Base-by-base conservation (phyloP, 2,888 invertebrate genomes). In the Bombyx huttoni region DNA sequence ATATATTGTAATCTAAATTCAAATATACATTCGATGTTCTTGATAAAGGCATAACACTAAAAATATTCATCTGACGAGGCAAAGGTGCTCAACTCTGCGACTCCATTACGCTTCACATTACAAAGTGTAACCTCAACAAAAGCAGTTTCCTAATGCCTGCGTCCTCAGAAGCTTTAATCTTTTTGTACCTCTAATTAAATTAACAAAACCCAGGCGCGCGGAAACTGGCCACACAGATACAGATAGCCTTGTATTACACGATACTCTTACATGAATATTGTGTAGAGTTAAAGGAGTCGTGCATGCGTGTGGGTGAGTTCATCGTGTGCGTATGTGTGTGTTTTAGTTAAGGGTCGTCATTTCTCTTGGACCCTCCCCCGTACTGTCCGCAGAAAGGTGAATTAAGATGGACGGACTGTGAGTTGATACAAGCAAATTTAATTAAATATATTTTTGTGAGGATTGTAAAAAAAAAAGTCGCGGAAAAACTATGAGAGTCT, bases 321-420 rank as follows among this genome's bases (percentile, higher is more conserved):
- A 75, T 72, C 75, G 76, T 75, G 68, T 72, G 74, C 79, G 71
- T 75, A 74, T 80, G 82, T 86, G 85, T 87, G 87, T 86, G 87
- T 84, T 81, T 86, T 88, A 88, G 88, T 88, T 88, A 88, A 88
- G 88, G 88, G 88, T 86, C 88, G 88, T 88, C 88, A 88, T 88
- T 87, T 88, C 88, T 88, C 87, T 84, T 88, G 88, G 88, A 88
- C 88, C 87, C 87, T 84, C 88, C 88, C 80, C 86, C 82, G 81
- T 83, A 87, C 81, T 88, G 88, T 87, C 88, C 88, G 86, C 87
- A 86, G 85, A 86, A 87, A 88, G 88, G 88, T 88, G 87, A 87
- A 88, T 84, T 84, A 83, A 82, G 75, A 74, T 58, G 68, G 74
- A 81, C 56, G 60, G 65, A 48, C 69, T 68, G 61, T 58, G 84